Conservation (phyloP, 2,113 vertebrate genomes). For the Coturnix japonica region DNA sequence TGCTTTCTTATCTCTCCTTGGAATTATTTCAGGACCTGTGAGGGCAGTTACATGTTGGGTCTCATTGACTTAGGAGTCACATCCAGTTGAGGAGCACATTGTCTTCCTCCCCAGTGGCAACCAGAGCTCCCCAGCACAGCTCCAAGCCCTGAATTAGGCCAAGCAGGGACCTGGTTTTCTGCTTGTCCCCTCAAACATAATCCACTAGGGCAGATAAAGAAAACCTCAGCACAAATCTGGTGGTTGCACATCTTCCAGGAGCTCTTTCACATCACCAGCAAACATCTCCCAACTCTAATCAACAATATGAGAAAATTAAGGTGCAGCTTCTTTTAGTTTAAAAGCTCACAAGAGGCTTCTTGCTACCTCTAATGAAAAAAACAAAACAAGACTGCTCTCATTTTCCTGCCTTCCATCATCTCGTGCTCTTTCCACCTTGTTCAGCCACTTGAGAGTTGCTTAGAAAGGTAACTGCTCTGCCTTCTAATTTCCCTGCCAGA, state of each 20-base stretch:
- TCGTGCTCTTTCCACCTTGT: neutral
- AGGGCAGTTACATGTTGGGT: neutral
- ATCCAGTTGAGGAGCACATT: neutral
- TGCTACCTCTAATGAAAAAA: neutral
- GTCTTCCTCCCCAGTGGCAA: neutral
- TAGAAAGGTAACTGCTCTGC: neutral
- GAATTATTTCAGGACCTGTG: neutral
- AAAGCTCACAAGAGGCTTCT: neutral
- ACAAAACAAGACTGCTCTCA: neutral
- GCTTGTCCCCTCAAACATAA: neutral
- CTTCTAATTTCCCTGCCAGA: neutral
- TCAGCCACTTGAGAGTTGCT: neutral
- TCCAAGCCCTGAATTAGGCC: neutral
- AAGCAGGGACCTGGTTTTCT: neutral
- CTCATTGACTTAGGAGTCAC: neutral
- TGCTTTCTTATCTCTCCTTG: neutral
- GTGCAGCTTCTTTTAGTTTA: conserved; percentile 13
- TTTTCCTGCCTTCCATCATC: conserved; percentile 15
- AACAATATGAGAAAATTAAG: conserved; percentile 21
- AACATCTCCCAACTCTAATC: neutral
- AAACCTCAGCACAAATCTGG: neutral
- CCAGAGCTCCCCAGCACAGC: neutral
- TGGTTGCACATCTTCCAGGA: neutral
- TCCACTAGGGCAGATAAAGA: neutral
- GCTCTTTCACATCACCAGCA: neutral